Percentiles rank a stretch among this genome's conserved stretches.
phyloP scores from a whole-genome alignment of 2,113 vertebrate species.

The Ptilorrhoa leucosticta region DNA sequence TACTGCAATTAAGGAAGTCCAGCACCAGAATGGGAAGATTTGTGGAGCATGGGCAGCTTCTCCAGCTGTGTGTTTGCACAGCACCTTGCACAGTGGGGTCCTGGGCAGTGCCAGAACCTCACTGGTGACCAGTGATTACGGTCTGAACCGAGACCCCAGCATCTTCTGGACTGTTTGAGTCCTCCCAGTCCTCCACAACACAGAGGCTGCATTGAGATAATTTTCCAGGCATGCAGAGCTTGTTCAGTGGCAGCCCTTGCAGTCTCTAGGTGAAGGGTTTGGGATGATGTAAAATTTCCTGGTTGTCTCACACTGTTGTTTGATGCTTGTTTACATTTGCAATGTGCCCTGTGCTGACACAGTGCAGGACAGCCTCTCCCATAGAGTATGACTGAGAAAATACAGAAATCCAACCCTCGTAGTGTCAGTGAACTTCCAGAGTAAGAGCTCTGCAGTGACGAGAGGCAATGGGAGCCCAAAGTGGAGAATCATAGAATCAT shows the following conservation, averaged over 20 bases:
- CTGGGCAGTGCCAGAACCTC: neutral
- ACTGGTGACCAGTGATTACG: neutral
- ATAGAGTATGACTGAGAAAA: neutral
- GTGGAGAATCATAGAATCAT: neutral
- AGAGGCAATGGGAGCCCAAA: neutral
- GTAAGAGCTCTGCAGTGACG: neutral
- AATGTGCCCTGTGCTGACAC: neutral
- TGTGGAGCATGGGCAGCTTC: neutral
- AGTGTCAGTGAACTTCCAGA: neutral
- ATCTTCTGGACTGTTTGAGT: neutral
- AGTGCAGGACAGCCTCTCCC: neutral
- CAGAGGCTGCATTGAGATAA: neutral
- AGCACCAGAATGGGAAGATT: neutral
- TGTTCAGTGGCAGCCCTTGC: neutral
- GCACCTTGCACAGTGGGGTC: neutral
- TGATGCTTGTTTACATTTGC: neutral
- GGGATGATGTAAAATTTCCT: neutral
- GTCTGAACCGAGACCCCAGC: neutral
- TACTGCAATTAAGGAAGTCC: neutral
- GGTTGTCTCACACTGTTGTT: accelerated
- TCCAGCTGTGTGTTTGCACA: neutral
- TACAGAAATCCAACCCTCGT: neutral
- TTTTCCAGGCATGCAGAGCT: neutral
- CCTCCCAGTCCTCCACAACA: neutral
- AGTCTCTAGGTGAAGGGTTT: neutral